Percentiles rank a stretch among this genome's conserved stretches.
Conservation (phyloP, 2,113 vertebrate genomes). For the Gasterosteus nipponicus region DNA sequence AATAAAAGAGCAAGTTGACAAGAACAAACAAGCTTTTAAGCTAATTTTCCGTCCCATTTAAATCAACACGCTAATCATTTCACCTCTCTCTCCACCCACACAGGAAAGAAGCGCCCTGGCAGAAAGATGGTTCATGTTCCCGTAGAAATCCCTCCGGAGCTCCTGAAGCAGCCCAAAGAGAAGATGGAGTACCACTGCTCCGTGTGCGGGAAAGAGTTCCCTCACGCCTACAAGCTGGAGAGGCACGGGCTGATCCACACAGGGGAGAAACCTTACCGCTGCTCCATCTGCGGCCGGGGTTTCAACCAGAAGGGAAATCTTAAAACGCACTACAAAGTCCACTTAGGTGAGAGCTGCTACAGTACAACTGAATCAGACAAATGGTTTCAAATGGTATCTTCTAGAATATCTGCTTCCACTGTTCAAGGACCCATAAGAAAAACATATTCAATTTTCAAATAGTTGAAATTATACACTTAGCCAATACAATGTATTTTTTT, state of each 20-base stretch:
- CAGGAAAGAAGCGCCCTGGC: constrained; percentile 59
- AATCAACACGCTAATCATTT: background rate
- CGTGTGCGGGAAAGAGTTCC: constrained; percentile 71
- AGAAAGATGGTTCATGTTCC: constrained; percentile 59
- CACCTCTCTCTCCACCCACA: background rate
- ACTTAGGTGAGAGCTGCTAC: constrained; percentile 54
- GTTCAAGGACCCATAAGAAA: background rate
- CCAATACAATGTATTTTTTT: background rate
- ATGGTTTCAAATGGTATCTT: background rate
- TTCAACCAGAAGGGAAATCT: constrained; percentile 77
- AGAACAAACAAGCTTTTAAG: background rate
- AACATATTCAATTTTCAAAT: background rate
- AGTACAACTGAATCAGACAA: background rate
- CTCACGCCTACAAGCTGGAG: constrained; percentile 71
- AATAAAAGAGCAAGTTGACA: background rate
- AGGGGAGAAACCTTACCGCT: constrained; percentile 70
- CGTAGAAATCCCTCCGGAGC: constrained; percentile 67
- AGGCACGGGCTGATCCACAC: constrained; percentile 74
- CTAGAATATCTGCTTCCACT: background rate
- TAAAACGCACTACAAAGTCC: constrained; percentile 77
- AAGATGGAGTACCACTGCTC: constrained; percentile 68
- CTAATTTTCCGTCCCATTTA: background rate
- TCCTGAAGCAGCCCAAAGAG: constrained; percentile 69
- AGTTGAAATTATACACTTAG: background rate
- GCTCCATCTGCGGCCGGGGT: constrained; percentile 70